phyloP scores from a whole-genome alignment of 1,140 invertebrate species.

The Pseudomyrmex dendroicus region DNA sequence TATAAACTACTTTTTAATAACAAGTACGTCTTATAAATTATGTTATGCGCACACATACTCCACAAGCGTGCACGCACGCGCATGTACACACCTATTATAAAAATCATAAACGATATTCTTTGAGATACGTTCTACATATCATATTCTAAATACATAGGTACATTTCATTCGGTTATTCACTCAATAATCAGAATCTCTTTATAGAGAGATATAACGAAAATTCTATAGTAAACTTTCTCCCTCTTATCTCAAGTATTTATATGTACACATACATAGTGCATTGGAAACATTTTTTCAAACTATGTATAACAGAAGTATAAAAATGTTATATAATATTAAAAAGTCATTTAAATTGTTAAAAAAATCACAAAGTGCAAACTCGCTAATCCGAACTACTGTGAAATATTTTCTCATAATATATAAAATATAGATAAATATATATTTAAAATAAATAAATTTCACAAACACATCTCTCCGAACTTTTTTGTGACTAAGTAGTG shows the following conservation, averaged over 20 bases:
- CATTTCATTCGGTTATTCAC: constrained; percentile 51
- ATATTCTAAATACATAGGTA: constrained; percentile 30
- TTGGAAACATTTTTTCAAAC: constrained; percentile 63
- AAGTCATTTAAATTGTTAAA: constrained; percentile 15
- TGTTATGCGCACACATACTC: no score
- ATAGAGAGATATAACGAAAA: constrained; percentile 23
- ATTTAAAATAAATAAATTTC: constrained; percentile 30
- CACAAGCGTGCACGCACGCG: no score
- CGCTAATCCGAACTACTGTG: no score
- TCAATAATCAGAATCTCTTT: constrained; percentile 44
- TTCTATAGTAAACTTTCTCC: constrained; percentile 69
- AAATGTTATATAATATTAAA: constrained; percentile 43
- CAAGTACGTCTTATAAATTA: no score
- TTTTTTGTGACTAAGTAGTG: constrained; percentile 51
- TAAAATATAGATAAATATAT: constrained; percentile 28
- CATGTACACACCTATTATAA: no score
- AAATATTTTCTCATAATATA: not conserved
- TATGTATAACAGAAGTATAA: constrained; percentile 58
- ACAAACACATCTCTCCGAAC: constrained; percentile 23
- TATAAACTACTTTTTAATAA: no score
- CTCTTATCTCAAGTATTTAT: constrained; percentile 63
- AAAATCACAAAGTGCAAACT: not conserved
- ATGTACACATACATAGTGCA: constrained; percentile 54
- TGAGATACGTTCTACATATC: constrained; percentile 40
- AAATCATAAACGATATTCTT: constrained; percentile 28